phyloP scores from a whole-genome alignment of 2,888 invertebrate species.

The Toxonevra muliebris region DNA sequence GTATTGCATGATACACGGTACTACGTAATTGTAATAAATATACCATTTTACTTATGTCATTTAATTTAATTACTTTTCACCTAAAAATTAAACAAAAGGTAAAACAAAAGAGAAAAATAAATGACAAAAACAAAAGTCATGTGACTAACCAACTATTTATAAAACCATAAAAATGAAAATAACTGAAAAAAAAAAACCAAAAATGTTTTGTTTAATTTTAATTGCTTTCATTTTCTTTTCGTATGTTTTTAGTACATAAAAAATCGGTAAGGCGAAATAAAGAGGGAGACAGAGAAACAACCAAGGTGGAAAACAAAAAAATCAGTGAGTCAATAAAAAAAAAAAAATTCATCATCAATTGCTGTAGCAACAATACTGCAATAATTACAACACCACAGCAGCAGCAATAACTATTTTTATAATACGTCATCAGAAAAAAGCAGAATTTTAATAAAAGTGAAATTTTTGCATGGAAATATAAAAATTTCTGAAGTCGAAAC shows the following conservation, averaged over 20 bases:
- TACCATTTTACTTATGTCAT: slow-evolving; percentile 8
- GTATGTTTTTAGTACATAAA: slow-evolving; percentile 3
- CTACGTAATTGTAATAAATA: neutral
- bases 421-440: neutral
- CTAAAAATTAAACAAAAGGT: neutral
- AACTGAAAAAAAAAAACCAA: too few relatives aligned
- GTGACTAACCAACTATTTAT: too few relatives aligned
- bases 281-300: neutral
- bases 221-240: slow-evolving; percentile 1
- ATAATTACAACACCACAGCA: neutral
- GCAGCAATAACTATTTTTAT: neutral
- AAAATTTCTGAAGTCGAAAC: too few relatives aligned
- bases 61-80: slow-evolving; percentile 8
- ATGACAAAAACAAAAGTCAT: too few relatives aligned
- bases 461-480: slow-evolving; percentile 15
- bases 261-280: neutral
- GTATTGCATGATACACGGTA: neutral
- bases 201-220: neutral
- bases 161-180: too few relatives aligned
- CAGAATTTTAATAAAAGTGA: slow-evolving; percentile 24
- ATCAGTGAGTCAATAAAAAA: too few relatives aligned
- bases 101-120: too few relatives aligned
- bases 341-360: neutral
- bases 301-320: neutral
- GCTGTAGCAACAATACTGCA: slow-evolving; percentile 4